Conservation (phyloP, 2,113 vertebrate species). For the Pachycephala philippinensis region DNA sequence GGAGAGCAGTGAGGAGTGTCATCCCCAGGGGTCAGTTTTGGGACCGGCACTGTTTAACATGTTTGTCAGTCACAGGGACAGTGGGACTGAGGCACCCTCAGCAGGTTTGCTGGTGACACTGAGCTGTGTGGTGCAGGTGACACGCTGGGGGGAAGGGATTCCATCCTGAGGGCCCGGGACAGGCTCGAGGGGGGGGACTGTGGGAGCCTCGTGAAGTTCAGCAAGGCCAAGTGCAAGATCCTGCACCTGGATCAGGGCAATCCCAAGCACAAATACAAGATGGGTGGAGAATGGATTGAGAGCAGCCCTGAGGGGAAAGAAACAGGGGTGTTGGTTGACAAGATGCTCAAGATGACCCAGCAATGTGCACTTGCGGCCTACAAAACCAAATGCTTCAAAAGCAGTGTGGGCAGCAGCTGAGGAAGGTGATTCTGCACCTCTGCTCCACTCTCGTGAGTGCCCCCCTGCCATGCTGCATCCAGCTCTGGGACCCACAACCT, state of each 20-base stretch:
- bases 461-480: background rate
- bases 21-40: background rate
- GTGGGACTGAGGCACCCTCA: background rate
- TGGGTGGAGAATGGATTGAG: background rate
- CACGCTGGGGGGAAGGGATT: background rate
- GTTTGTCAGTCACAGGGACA: background rate
- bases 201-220: background rate
- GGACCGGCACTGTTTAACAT: rapidly evolving
- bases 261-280: background rate
- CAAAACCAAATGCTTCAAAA: background rate
- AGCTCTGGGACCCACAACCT: background rate
- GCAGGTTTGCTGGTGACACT: background rate
- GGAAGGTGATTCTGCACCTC: background rate
- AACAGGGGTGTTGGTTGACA: background rate
- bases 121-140: background rate
- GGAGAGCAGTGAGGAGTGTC: background rate
- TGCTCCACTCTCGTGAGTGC: background rate
- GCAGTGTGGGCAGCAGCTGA: rapidly evolving
- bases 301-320: background rate
- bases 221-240: background rate
- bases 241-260: rapidly evolving
- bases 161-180: background rate
- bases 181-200: background rate
- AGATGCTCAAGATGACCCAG: background rate
- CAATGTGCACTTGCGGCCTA: background rate